Base-by-base conservation (phyloP, 2,113 vertebrate genomes). In the Pseudorhombus dupliciocellatus region DNA sequence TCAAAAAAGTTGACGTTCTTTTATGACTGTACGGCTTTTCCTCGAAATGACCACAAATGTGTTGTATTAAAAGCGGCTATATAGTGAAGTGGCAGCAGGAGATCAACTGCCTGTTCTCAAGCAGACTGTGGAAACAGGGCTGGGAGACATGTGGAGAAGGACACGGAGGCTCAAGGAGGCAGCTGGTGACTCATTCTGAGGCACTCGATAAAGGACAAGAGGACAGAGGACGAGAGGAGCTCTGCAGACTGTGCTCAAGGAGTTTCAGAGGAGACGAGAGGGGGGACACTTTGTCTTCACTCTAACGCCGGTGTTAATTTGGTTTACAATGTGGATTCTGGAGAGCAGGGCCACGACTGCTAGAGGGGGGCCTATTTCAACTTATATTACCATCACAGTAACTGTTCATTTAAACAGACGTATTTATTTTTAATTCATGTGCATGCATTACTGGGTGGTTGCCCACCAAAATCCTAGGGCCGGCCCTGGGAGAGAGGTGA, bases 181-280 rank as follows among this genome's bases (percentile, higher is more conserved):
- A 84, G 73, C 82, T 66, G 66, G 54, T 21, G 5, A 18, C 65
- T 66, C 70, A 67, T 72, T 86, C 81, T 86, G 78, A 84, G 83
- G 64, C 34, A 65, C 80, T 84, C 64, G 50, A 78, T 11, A 37
- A 10, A 37, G 10, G 34, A 37, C 34, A 37, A 37, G 34, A 37
- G 34, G 34, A 37, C 34, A 37, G 34, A 37, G 67, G 69, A 79
- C 70, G 62, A 68, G 21, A 31, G 24, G 72, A 62, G 24, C 30
- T 48, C 66, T 70, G 28, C 44, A 68, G 68, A 59, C 25, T 44
- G 72, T 15, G 44, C 53, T 79, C 53, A 50, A 9, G 2, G 34
- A 73, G 53, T 25, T 34, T 67, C 28, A 73, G 28, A 9, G 58
- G 22, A 76, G 48, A 59, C 6, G 44, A 11, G 21, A 67, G 25